Evolutionary conservation across 2,797 vertebrate genomes (phyloP), one percentile per base, ranked within the genome.

Genomic region (Danionella dracula): DNA sequence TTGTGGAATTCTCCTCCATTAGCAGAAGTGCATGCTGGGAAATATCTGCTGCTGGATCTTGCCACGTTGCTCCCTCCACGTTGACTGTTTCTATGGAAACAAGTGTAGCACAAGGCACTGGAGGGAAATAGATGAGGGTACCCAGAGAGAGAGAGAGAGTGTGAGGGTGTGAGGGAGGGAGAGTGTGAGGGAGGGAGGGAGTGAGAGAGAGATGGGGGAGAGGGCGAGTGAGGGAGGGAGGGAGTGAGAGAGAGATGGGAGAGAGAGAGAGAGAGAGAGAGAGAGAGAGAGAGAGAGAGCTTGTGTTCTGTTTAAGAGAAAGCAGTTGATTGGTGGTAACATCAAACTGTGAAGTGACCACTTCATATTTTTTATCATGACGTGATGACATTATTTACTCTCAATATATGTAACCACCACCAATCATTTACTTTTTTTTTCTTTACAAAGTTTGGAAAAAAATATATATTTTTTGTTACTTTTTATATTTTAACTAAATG

Each of bases 1-100:
- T 70, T 46, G 4, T 63, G 50, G 51, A 40, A 69, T 46, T 59
- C 29, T 23, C 48, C 57, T 65, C 61, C 50, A 62, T 68, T 63
- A 55, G 34, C 8, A 19, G 44, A 50, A 57, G 2, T 59, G 76
- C 46, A 75, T 77, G 59, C 62, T 77, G 78, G 76, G 76, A 77
- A 73, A 79, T 31, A 68, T 71, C 50, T 29, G 35, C 63, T 66
- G 50, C 60, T 53, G 58, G 59, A 75, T 71, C 57, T 54, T 68
- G 66, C 69, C 71, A 76, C 75, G 63, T 70, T 57, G 71, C 55
- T 51, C 46, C 44, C 60, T 63, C 72, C 72, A 72, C 69, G 44
- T 78, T 69, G 65, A 67, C 50, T 27, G 75, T 76, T 76, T 64
- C 77, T 58, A 75, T 75, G 72, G 79, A 49, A 74, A 81, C 73